These are phyloP conservation scores for Eremobia ochroleuca DNA, from an alignment of 2,888 invertebrate species.

Conservation along the genomic window DNA sequence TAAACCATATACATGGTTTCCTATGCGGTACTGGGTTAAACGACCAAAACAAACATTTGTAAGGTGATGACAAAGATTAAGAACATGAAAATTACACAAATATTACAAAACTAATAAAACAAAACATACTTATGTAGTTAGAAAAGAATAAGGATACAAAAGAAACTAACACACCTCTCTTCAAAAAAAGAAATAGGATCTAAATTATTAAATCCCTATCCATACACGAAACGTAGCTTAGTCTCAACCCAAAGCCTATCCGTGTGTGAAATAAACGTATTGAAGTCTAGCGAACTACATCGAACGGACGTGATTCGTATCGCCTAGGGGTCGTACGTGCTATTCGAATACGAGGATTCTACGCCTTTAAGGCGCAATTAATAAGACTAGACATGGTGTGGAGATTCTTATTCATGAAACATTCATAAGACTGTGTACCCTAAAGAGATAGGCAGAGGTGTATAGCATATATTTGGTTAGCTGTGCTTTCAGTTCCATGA, in stretches of 20 bases:
- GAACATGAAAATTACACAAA: not conserved
- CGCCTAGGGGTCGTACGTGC: constrained; percentile 26
- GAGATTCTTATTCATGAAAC: not conserved
- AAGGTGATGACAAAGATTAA: no score
- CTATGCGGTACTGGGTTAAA: no score
- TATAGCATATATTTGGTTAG: not conserved
- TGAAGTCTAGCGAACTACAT: constrained; percentile 11
- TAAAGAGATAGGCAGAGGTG: not conserved
- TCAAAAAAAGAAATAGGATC: not conserved
- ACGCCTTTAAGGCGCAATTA: not conserved
- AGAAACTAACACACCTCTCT: not conserved
- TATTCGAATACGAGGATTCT: not conserved
- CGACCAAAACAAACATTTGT: not conserved
- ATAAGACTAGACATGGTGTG: not conserved
- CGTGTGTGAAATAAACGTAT: constrained; percentile 30
- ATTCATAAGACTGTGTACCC: not conserved
- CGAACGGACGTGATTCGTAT: constrained; percentile 26
- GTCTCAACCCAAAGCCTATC: constrained; percentile 1
- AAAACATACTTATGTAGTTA: not conserved
- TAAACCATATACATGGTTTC: no score
- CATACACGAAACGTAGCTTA: not conserved
- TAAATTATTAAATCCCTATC: not conserved
- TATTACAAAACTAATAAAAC: not conserved
- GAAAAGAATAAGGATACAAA: not conserved
- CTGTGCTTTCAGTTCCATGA: not conserved